Evolutionary conservation across 2,797 vertebrate species (phyloP), one percentile per base, ranked within the genome.

Genomic region (Anisognathus igniventris): DNA sequence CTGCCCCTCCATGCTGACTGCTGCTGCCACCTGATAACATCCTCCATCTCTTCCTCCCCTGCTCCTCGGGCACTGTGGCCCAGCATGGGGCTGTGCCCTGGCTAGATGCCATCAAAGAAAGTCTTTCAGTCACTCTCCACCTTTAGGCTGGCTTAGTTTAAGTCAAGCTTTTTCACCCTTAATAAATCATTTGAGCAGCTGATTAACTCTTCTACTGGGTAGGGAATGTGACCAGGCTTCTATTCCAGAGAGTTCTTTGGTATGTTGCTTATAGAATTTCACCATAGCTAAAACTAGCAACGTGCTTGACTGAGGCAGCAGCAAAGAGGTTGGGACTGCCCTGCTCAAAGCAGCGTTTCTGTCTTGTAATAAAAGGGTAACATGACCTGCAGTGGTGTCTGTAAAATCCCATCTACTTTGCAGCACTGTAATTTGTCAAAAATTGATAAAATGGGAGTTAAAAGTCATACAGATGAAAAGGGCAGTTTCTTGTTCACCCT

Each of bases 241-340:
- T 93, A 16, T 75, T 92, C 86, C 56, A 54, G 83, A 80, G 57
- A 72, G 33, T 66, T 93, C 95, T 87, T 85, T 71, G 91, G 91
- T 87, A 79, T 92, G 78, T 70, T 70, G 84, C 80, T 94, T 89
- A 91, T 56, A 87, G 95, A 82, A 92, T 96, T 89, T 87, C 81
- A 91, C 31, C 65, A 73, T 8, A 61, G 81, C 86, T 95, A 93
- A 94, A 95, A 89, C 80, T 40, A 70, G 80, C 80, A 20, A 27
- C 0, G 50, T 40, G 50, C 61, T 73, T 0, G 0, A 58, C 47
- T 19, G 31, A 14, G 44, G 83, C 86, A 78, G 86, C 74, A 80
- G 71, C 44, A 56, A 31, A 33, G 8, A 12, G 23, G 9, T 20
- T 4, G 8, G 71, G 31, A 66, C 50, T 25, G 37, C 71, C 21